Percentiles rank a stretch among this genome's conserved stretches.
Evolutionary conservation across 1,140 invertebrate genomes (phyloP).

Genomic region (Melipona quadrifasciata): DNA sequence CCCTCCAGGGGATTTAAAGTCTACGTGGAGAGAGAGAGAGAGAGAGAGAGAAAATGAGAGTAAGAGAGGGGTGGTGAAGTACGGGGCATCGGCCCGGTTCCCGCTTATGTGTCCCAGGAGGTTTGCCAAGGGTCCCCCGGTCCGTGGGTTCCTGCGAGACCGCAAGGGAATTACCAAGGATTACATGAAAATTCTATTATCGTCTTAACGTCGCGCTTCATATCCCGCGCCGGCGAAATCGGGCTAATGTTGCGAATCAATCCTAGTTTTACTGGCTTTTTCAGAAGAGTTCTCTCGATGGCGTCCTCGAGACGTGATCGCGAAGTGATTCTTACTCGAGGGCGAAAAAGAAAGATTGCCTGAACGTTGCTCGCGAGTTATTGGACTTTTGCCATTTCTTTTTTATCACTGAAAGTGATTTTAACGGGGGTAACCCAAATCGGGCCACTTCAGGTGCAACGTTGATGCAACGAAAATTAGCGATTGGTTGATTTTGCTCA

Average conservation of each 20-base stretch:
- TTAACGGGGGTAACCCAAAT: too few species aligned
- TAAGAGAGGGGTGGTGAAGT: not conserved
- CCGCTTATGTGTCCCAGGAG: slow-evolving; percentile 65
- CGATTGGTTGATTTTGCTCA: too few species aligned
- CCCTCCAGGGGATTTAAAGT: slow-evolving; percentile 78
- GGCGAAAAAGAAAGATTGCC: too few species aligned
- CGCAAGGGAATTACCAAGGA: slow-evolving; percentile 80
- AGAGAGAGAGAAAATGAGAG: too few species aligned
- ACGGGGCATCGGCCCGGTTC: slow-evolving; percentile 18
- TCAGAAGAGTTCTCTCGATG: not conserved
- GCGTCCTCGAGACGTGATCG: not conserved
- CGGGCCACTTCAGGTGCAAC: too few species aligned
- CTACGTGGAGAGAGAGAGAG: not conserved
- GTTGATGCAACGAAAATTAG: too few species aligned
- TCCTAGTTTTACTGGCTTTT: slow-evolving; percentile 44
- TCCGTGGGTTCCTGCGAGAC: slow-evolving; percentile 67
- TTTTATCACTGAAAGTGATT: too few species aligned
- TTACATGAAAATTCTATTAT: slow-evolving; percentile 83
- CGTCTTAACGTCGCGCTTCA: slow-evolving; percentile 71
- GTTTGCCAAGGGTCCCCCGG: slow-evolving; percentile 40
- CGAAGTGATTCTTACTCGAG: accelerated
- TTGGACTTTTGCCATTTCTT: too few species aligned
- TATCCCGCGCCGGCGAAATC: slow-evolving; percentile 38
- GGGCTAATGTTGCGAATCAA: slow-evolving; percentile 67
- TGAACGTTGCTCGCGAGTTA: too few species aligned